A percentile compares a stretch with the other conserved stretches of the same genome.
These are phyloP conservation scores for Aleiodes testaceus DNA, from an alignment of 2,888 invertebrate species.

Conservation along the genomic window DNA sequence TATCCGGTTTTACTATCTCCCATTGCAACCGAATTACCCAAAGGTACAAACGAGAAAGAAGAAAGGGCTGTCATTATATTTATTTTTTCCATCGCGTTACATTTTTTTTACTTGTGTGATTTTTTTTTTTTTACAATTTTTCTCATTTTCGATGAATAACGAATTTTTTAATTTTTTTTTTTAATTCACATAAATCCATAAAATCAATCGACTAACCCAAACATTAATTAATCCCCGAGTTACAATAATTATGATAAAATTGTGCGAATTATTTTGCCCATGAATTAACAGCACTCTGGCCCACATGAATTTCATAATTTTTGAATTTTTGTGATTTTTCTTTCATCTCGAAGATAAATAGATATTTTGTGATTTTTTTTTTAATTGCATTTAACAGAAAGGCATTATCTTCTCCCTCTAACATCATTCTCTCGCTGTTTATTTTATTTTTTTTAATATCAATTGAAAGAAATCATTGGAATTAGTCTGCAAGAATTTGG, in stretches of 20 bases:
- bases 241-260: constrained; percentile 4
- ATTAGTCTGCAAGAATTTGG: no score
- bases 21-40: constrained; percentile 63
- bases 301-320: not conserved
- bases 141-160: constrained; percentile 19
- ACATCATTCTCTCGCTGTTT: not conserved
- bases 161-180: constrained; percentile 12
- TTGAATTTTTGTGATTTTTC: constrained; percentile 28
- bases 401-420: not conserved
- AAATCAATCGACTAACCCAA: constrained; percentile 34
- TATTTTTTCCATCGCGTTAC: constrained; percentile 10
- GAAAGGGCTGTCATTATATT: constrained; percentile 22
- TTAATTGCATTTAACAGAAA: constrained; percentile 33
- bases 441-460: no score
- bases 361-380: constrained; percentile 34
- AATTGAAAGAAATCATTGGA: no score
- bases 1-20: constrained; percentile 70
- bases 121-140: constrained; percentile 20
- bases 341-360: constrained; percentile 6
- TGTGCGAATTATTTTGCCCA: not conserved
- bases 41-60: constrained; percentile 48
- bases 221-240: constrained; percentile 10
- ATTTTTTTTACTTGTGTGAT: constrained; percentile 22
- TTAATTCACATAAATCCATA: not conserved
- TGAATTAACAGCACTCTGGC: constrained; percentile 36